Evolutionary conservation across 2,888 invertebrate genomes (phyloP).

Genomic region (Atethmia centrago): DNA sequence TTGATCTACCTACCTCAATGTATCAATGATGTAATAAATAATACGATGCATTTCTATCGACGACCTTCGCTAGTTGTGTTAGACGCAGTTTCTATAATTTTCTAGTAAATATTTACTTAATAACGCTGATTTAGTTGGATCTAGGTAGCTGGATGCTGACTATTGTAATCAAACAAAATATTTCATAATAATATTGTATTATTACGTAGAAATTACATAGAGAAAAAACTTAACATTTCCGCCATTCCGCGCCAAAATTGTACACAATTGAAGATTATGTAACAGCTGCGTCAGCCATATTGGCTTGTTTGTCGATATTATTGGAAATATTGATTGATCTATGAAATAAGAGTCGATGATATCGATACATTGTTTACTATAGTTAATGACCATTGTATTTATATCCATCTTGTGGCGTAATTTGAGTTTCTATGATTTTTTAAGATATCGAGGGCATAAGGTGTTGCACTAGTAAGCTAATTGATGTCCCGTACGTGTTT

Average conservation of each 20-base stretch:
- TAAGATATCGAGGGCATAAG: constrained; percentile 51
- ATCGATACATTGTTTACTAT: constrained; percentile 73
- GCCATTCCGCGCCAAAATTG: constrained; percentile 42
- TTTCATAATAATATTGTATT: constrained; percentile 61
- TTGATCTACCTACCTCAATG: constrained; percentile 42
- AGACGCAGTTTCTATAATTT: constrained; percentile 39
- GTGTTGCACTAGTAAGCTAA: constrained; percentile 42
- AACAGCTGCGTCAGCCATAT: constrained; percentile 39
- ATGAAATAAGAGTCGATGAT: constrained; percentile 70
- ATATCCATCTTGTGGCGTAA: constrained; percentile 44
- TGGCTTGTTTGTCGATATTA: constrained; percentile 62
- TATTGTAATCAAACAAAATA: constrained; percentile 60
- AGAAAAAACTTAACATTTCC: constrained; percentile 48
- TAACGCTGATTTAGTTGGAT: constrained; percentile 28
- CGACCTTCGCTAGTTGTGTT: constrained; percentile 44
- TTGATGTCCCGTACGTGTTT: constrained; percentile 20
- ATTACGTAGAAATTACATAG: constrained; percentile 52
- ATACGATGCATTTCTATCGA: constrained; percentile 7
- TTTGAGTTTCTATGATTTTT: constrained; percentile 47
- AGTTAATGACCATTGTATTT: constrained; percentile 36
- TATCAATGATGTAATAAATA: constrained; percentile 16
- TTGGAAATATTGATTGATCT: constrained; percentile 68
- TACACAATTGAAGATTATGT: constrained; percentile 38
- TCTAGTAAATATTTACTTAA: constrained; percentile 49
- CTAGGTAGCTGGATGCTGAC: constrained; percentile 58